Evolutionary conservation across 2,113 vertebrate species (phyloP).

Genomic region (Bufo gargarizans): DNA sequence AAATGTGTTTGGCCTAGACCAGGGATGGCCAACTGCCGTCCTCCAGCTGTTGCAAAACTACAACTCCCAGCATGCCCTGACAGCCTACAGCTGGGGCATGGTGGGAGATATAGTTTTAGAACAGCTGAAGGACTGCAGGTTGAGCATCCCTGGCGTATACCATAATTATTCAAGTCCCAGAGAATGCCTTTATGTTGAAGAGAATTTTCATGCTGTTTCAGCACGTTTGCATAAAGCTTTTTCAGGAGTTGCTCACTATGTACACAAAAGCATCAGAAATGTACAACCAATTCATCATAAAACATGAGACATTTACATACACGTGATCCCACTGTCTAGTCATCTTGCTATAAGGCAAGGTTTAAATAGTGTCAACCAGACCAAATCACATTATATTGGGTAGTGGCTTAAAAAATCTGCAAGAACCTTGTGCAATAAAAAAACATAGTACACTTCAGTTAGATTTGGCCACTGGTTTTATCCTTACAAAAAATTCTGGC

Average conservation of each 20-base stretch:
- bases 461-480: slow-evolving; percentile 69
- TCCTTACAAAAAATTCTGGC: slow-evolving; percentile 85
- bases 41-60: too few relatives aligned
- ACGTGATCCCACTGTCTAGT: neutral
- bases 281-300: neutral
- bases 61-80: too few relatives aligned
- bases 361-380: neutral
- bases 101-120: too few relatives aligned
- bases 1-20: too few relatives aligned
- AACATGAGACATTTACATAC: neutral
- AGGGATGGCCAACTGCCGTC: too few relatives aligned
- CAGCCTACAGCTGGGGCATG: too few relatives aligned
- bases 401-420: neutral
- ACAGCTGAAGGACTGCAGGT: too few relatives aligned
- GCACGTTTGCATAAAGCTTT: neutral
- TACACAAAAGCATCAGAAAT: neutral
- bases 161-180: too few relatives aligned
- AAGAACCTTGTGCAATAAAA: neutral
- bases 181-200: neutral
- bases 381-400: neutral
- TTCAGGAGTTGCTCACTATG: neutral
- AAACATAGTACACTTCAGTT: slow-evolving; percentile 63
- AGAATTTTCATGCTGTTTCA: neutral
- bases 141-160: too few relatives aligned
- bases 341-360: neutral